Evolutionary conservation across 2,888 invertebrate genomes (phyloP), one percentile per base, ranked within the genome.

Genomic region (Timandra comae): DNA sequence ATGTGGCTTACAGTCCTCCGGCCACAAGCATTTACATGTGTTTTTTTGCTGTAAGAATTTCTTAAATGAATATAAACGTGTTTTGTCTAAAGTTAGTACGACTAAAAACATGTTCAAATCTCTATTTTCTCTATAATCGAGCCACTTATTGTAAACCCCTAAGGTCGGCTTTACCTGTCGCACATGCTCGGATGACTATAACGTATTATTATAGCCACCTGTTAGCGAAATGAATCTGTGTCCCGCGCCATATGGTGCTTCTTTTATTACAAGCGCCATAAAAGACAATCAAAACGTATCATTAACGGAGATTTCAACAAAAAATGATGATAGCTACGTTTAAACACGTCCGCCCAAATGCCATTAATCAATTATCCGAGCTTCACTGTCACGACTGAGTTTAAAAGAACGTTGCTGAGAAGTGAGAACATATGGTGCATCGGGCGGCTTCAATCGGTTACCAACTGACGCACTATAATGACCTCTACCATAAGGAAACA

Each of bases 301-400:
- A 82, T 82, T 82, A 82, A 63, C 61, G 61, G 72, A 68, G 72
- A 74, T 77, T 69, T 60, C 52, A 47, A 72, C 63, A 73, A 73
- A 80, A 82, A 81, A 74, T 57, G 55, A 65, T 58, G 68, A 74
- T 72, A 62, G 68, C 52, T 54, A 61, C 75, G 66, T 78, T 78
- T 75, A 78, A 79, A 72, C 75, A 75, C 70, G 80, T 81, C 80
- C 78, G 80, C 76, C 75, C 71, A 45, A 41, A 56, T 59, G 55
- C 65, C 73, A 81, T 84, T 80, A 81, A 84, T 81, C 84, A 84
- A 80, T 81, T 82, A 79, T 67, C 60, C 66, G 66, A 72, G 72
- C 66, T 70, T 66, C 66, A 65, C 75, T 71, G 79, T 76, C 78
- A 73, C 68, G 70, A 72, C 64, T 72, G 63, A 69, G 73, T 77